These are phyloP conservation scores for Platyscapa corneri DNA, from an alignment of 1,140 invertebrate genomes.

Conservation along the genomic window DNA sequence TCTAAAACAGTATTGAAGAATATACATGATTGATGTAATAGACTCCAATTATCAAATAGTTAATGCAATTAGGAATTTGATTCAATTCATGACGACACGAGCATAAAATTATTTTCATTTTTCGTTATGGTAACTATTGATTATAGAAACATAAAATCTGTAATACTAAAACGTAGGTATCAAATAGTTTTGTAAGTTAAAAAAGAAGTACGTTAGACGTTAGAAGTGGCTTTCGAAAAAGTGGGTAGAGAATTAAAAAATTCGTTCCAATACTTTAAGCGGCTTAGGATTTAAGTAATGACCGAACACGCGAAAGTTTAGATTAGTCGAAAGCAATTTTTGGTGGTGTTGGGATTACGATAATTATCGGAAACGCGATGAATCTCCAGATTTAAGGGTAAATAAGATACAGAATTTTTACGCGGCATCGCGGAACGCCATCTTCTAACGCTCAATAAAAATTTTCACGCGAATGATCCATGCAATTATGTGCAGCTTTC, in stretches of 20 bases:
- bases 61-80: too few species aligned
- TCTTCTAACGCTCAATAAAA: conserved; percentile 56
- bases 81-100: too few species aligned
- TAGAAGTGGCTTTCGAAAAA: too few species aligned
- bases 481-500: too few species aligned
- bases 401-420: not conserved
- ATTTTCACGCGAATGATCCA: conserved; percentile 61
- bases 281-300: not conserved
- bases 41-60: too few species aligned
- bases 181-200: too few species aligned
- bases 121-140: not conserved
- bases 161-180: too few species aligned
- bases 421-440: conserved; percentile 9
- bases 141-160: not conserved
- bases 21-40: too few species aligned
- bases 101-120: not conserved
- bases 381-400: conserved; percentile 20
- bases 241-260: not conserved
- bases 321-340: not conserved
- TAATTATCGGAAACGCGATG: conserved; percentile 6
- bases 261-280: conserved; percentile 11
- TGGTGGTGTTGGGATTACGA: not conserved
- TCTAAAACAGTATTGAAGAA: too few species aligned
- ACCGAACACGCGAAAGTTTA: not conserved
- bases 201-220: too few species aligned